A percentile compares a stretch with the other conserved stretches of the same genome.
phyloP scores from a whole-genome alignment of 2,797 vertebrate genomes.

The Enteromius unitaeniatus region DNA sequence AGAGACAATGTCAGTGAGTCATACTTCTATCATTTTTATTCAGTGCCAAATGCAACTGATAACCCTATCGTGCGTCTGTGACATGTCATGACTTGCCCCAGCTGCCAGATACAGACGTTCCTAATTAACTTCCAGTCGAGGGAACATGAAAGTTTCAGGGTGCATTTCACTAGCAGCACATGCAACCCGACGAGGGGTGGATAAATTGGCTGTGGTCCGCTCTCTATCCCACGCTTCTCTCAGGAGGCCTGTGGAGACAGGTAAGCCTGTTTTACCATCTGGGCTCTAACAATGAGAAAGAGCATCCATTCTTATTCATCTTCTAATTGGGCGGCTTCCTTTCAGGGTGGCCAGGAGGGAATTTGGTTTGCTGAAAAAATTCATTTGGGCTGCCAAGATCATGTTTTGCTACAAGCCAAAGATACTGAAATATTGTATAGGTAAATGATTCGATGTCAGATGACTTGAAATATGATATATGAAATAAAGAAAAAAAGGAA shows the following conservation, averaged over 20 bases:
- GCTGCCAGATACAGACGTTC: conserved; percentile 58
- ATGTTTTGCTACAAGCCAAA: conserved; percentile 10
- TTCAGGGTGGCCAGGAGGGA: conserved; percentile 41
- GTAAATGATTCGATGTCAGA: background rate
- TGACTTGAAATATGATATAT: background rate
- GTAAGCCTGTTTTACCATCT: conserved; percentile 58
- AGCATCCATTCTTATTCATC: conserved; percentile 36
- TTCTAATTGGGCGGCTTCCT: conserved; percentile 43
- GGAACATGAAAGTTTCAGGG: conserved; percentile 61
- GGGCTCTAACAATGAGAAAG: conserved; percentile 45
- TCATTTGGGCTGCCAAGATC: conserved; percentile 15
- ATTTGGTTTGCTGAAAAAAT: conserved; percentile 26
- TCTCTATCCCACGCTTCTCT: conserved; percentile 44
- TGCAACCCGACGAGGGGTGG: conserved; percentile 44
- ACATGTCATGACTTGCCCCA: conserved; percentile 57
- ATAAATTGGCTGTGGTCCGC: conserved; percentile 57
- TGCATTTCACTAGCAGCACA: conserved; percentile 48
- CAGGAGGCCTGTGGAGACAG: conserved; percentile 58
- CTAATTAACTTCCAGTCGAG: conserved; percentile 65
- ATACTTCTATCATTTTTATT: conserved; percentile 44
- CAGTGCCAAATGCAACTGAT: conserved; percentile 53
- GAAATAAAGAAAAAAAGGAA: no score
- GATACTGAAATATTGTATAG: background rate
- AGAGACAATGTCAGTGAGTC: conserved; percentile 36
- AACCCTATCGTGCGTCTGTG: conserved; percentile 36